These are phyloP conservation scores for Pantherophis vulpinus DNA, from an alignment of 2,797 vertebrate genomes.

Conservation along the genomic window DNA sequence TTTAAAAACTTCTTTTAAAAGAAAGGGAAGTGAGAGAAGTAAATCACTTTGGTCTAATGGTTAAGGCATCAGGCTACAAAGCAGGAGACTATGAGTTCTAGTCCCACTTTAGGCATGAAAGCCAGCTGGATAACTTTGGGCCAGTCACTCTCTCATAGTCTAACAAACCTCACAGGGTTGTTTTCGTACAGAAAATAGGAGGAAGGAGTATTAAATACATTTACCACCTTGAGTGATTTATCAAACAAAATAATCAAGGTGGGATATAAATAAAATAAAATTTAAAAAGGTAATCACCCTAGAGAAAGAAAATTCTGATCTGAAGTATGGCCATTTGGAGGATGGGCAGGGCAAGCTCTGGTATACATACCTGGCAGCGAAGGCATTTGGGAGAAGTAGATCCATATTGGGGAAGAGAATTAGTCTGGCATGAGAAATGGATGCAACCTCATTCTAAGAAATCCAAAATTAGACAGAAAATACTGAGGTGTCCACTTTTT, in stretches of 20 bases:
- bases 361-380: background rate
- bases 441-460: background rate
- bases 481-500: background rate
- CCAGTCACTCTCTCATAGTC: background rate
- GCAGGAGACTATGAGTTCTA: background rate
- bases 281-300: background rate
- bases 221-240: background rate
- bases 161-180: background rate
- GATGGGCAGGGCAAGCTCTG: background rate
- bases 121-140: background rate
- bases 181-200: background rate
- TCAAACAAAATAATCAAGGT: background rate
- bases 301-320: background rate
- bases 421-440: background rate
- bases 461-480: background rate
- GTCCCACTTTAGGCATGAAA: background rate
- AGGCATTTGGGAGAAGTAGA: background rate
- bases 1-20: background rate
- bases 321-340: background rate
- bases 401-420: background rate
- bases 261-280: background rate
- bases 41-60: background rate
- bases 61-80: background rate
- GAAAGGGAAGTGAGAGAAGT: background rate
- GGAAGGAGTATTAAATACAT: background rate